Conservation (phyloP, 2,797 vertebrate species). For the Manis javanica region DNA sequence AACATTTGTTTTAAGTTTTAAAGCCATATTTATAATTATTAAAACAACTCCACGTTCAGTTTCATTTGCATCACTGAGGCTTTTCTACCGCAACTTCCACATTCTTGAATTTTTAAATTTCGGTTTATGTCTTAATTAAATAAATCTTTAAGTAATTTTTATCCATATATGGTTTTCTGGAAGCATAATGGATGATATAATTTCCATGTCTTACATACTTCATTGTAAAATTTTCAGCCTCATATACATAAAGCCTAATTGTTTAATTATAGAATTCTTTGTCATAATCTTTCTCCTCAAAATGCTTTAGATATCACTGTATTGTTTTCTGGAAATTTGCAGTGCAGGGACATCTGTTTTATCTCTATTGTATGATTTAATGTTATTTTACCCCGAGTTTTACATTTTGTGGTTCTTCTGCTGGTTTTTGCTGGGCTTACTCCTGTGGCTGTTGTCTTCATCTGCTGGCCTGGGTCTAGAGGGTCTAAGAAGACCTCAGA, state of each 20-base stretch:
- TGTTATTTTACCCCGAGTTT: neutral
- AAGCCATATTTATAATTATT: constrained; percentile 14
- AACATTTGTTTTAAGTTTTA: neutral
- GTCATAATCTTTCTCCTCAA: neutral
- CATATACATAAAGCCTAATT: neutral
- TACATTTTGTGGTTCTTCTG: neutral
- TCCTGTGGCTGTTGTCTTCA: neutral
- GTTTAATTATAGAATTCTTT: neutral
- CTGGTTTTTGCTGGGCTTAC: neutral
- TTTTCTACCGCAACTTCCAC: neutral
- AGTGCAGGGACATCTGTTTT: neutral
- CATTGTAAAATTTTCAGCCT: neutral
- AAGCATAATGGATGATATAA: neutral
- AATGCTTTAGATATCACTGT: neutral
- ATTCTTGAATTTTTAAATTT: constrained; percentile 12
- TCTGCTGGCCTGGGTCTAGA: neutral
- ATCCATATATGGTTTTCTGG: neutral
- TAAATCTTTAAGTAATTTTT: constrained; percentile 23
- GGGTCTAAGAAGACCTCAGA: neutral
- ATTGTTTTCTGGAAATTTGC: constrained; percentile 22
- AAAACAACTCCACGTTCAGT: neutral
- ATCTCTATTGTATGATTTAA: neutral
- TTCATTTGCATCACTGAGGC: neutral
- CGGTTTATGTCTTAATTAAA: constrained; percentile 34
- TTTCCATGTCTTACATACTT: neutral